phyloP scores from a whole-genome alignment of 2,113 vertebrate genomes.

The Turnix velox region DNA sequence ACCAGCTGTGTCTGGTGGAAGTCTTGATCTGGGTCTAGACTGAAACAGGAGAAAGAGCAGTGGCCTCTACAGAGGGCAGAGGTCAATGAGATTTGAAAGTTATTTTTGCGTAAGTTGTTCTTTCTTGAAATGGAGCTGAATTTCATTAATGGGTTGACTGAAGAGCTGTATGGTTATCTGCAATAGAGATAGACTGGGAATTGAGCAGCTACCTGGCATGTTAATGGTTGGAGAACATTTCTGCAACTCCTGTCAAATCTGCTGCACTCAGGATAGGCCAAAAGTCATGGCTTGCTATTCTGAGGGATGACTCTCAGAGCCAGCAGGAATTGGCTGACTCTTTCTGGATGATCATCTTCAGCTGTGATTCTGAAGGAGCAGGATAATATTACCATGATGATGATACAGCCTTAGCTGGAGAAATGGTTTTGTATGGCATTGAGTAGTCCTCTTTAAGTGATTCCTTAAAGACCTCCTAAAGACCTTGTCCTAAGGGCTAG shows the following conservation, averaged over 20 bases:
- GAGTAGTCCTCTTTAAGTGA: not conserved
- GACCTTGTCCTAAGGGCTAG: not conserved
- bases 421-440: not conserved
- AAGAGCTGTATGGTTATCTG: not conserved
- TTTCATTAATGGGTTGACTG: not conserved
- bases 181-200: not conserved
- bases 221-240: not conserved
- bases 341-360: not conserved
- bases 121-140: not conserved
- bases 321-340: not conserved
- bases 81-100: not conserved
- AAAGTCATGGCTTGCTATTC: not conserved
- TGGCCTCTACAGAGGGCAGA: not conserved
- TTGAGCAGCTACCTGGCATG: accelerated
- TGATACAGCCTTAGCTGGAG: not conserved
- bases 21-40: not conserved
- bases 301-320: too few species aligned
- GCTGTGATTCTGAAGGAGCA: not conserved
- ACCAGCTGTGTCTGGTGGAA: not conserved
- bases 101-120: not conserved
- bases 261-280: not conserved
- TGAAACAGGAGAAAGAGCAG: not conserved
- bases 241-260: not conserved
- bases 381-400: not conserved
- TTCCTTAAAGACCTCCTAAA: not conserved